phyloP scores from a whole-genome alignment of 2,797 vertebrate species.

The Tolypeutes matacus region DNA sequence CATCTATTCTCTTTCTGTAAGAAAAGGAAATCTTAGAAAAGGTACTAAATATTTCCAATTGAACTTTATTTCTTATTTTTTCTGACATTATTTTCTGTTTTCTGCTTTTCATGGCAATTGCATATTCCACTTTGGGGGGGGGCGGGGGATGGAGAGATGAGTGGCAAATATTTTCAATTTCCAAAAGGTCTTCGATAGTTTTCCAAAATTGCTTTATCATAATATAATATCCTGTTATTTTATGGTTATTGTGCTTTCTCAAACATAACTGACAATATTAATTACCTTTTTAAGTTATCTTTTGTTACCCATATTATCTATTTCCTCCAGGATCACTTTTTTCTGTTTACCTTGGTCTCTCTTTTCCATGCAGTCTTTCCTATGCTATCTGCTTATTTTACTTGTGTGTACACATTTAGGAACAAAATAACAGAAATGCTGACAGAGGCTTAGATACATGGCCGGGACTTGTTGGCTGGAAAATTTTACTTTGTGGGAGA shows the following conservation, averaged over 20 bases:
- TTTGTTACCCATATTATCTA: not conserved
- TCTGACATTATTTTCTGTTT: not conserved
- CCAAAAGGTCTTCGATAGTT: not conserved
- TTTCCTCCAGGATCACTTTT: not conserved
- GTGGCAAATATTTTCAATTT: not conserved
- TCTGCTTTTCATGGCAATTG: not conserved
- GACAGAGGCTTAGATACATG: not conserved
- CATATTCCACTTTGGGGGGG: not conserved
- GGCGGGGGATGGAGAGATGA: too few relatives aligned
- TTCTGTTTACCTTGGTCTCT: not conserved
- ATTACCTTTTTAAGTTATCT: not conserved
- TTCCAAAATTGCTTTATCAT: not conserved
- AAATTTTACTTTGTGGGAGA: not conserved
- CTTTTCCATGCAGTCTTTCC: not conserved
- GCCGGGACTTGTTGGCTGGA: not conserved
- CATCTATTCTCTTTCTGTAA: not conserved
- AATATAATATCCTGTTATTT: not conserved
- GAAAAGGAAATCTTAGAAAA: too few relatives aligned
- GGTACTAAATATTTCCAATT: not conserved
- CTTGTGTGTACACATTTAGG: not conserved
- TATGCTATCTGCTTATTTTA: not conserved
- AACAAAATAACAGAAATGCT: not conserved
- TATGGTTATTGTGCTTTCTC: not conserved
- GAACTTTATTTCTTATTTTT: not conserved
- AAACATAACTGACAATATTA: not conserved